Conservation (phyloP, 2,797 vertebrate genomes). For the Taeniopygia guttata region DNA sequence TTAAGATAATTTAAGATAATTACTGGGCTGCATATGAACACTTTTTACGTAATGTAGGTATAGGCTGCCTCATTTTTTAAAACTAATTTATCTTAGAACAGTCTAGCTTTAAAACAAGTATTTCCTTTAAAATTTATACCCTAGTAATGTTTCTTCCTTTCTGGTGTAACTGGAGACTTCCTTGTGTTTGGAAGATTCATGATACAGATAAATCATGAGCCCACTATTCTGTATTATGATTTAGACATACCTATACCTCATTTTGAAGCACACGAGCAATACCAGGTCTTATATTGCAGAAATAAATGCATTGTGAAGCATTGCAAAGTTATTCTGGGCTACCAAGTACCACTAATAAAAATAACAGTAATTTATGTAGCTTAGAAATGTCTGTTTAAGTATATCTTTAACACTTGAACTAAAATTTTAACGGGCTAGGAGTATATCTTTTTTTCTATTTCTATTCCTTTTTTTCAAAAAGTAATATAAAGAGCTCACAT, state of each 20-base stretch:
- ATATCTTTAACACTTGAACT: not conserved
- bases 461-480: not conserved
- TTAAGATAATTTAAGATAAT: not conserved
- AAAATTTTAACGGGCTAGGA: not conserved
- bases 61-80: not conserved
- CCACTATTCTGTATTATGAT: not conserved
- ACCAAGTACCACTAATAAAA: not conserved
- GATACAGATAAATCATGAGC: not conserved
- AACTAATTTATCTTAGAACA: not conserved
- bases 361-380: not conserved
- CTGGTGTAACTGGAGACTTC: not conserved
- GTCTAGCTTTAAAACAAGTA: not conserved
- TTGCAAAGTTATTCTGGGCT: not conserved
- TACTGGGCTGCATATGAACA: not conserved
- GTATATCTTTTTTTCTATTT: rapidly evolving
- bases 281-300: not conserved
- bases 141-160: not conserved
- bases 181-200: not conserved
- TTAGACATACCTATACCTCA: not conserved
- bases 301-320: not conserved
- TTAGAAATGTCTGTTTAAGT: not conserved
- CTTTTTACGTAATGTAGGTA: not conserved
- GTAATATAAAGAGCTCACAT: not conserved
- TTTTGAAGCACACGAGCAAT: not conserved
- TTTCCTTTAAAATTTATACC: not conserved